Conservation (phyloP, 2,888 invertebrate genomes). For the Zeuzera pyrina region DNA sequence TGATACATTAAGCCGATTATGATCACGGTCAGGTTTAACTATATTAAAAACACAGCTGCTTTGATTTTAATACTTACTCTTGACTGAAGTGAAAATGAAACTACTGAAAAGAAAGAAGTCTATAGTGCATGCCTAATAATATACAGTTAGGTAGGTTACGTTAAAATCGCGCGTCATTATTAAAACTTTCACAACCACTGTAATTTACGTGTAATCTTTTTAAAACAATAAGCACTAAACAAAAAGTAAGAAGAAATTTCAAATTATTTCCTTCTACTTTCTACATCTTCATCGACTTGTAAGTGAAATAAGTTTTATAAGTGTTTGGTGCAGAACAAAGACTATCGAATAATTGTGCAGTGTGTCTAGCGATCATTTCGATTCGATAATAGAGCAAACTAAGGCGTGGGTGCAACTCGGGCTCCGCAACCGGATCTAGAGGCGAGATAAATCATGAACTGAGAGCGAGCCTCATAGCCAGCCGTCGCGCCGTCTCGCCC, state of each 20-base stretch:
- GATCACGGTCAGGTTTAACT: no score
- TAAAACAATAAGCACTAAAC: background rate
- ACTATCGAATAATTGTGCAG: slow-evolving; percentile 26
- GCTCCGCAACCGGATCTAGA: slow-evolving; percentile 58
- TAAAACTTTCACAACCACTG: background rate
- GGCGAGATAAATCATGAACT: slow-evolving; percentile 56
- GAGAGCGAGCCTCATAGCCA: slow-evolving; percentile 30
- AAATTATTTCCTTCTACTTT: no score
- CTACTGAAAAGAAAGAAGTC: no score
- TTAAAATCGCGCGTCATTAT: no score
- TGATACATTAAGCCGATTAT: no score
- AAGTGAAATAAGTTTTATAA: no score
- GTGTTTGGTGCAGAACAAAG: slow-evolving; percentile 25
- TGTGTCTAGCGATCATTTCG: slow-evolving; percentile 49
- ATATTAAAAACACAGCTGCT: no score
- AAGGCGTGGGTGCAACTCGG: slow-evolving; percentile 51
- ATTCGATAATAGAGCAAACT: slow-evolving; percentile 55
- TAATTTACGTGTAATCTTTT: background rate
- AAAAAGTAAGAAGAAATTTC: background rate
- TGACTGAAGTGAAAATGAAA: no score
- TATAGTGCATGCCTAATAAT: no score
- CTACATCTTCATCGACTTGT: no score
- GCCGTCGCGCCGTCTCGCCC: slow-evolving; percentile 9
- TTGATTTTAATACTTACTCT: no score
- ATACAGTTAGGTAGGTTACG: no score